These are phyloP conservation scores for Tinea trinotella DNA, from an alignment of 2,888 invertebrate genomes.

Conservation along the genomic window DNA sequence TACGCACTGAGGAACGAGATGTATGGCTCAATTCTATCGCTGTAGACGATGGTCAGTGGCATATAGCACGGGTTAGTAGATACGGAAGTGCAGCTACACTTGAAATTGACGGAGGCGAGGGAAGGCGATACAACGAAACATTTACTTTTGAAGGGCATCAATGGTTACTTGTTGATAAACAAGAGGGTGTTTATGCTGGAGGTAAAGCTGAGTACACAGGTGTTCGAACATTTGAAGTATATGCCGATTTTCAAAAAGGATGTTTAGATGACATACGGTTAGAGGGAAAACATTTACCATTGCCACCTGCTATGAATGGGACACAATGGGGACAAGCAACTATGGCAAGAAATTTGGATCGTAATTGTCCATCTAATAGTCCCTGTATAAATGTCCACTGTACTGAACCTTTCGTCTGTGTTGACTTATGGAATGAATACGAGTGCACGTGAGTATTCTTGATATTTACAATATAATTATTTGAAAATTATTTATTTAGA, in stretches of 20 bases:
- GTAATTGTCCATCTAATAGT: slow-evolving; percentile 94
- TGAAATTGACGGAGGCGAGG: slow-evolving; percentile 95
- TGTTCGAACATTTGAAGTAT: slow-evolving; percentile 93
- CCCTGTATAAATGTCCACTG: slow-evolving; percentile 96
- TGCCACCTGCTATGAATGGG: slow-evolving; percentile 95
- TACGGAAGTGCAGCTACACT: slow-evolving; percentile 94
- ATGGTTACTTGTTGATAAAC: slow-evolving; percentile 92
- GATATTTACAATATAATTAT: neutral
- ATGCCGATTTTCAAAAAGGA: slow-evolving; percentile 95
- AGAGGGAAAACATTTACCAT: slow-evolving; percentile 94
- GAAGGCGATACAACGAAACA: slow-evolving; percentile 92
- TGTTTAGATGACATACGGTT: slow-evolving; percentile 81
- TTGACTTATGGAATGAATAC: slow-evolving; percentile 97
- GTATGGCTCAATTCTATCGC: slow-evolving; percentile 91
- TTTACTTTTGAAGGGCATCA: slow-evolving; percentile 93
- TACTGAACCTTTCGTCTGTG: slow-evolving; percentile 93
- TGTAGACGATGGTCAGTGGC: slow-evolving; percentile 98
- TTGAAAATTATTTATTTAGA: neutral
- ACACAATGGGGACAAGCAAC: slow-evolving; percentile 97
- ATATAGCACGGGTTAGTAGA: slow-evolving; percentile 91
- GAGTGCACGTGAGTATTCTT: slow-evolving; percentile 93
- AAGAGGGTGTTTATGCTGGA: slow-evolving; percentile 95
- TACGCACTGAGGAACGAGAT: slow-evolving; percentile 90
- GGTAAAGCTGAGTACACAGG: slow-evolving; percentile 97
- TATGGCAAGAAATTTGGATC: slow-evolving; percentile 92